These are phyloP conservation scores for Clupea harengus DNA, from an alignment of 2,113 vertebrate genomes.

Conservation along the genomic window DNA sequence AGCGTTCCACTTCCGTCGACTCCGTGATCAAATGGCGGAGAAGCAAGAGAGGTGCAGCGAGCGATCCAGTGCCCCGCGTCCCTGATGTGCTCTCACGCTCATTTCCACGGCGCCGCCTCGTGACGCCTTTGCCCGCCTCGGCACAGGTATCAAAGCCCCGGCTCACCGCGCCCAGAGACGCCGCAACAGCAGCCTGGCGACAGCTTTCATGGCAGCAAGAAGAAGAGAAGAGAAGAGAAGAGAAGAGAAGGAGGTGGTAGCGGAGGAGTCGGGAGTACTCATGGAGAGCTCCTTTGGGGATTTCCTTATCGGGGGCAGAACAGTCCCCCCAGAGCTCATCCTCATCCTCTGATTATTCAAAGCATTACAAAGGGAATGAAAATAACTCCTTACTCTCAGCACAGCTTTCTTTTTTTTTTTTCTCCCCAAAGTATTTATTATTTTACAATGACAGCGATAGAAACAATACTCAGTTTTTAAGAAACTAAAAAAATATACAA, in stretches of 20 bases:
- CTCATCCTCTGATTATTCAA: conserved; percentile 49
- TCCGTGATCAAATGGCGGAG: conserved; percentile 48
- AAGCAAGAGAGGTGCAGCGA: conserved; percentile 39
- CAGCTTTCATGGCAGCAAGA: conserved; percentile 48
- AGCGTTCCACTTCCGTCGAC: conserved; percentile 46
- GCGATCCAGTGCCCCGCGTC: conserved; percentile 32
- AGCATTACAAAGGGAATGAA: conserved; percentile 53
- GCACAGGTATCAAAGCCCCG: conserved; percentile 51
- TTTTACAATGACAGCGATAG: conserved; percentile 33
- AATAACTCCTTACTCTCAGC: conserved; percentile 51
- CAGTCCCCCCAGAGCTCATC: conserved; percentile 51
- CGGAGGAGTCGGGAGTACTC: conserved; percentile 31
- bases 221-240: conserved; percentile 27
- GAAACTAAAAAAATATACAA: conserved; percentile 27
- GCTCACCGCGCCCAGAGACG: conserved; percentile 42
- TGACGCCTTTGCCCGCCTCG: conserved; percentile 35
- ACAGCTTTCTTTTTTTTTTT: conserved; percentile 33
- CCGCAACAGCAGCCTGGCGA: conserved; percentile 28
- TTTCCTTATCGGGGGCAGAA: conserved; percentile 53
- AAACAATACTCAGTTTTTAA: conserved; percentile 27
- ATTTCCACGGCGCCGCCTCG: conserved; percentile 20
- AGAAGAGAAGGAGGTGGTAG: conserved; percentile 19
- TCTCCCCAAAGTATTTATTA: conserved; percentile 54
- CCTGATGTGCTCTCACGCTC: conserved; percentile 21
- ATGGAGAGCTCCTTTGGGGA: conserved; percentile 46